Evolutionary conservation across 2,888 invertebrate genomes (phyloP).

Genomic region (Branchinecta sandiegonensis): DNA sequence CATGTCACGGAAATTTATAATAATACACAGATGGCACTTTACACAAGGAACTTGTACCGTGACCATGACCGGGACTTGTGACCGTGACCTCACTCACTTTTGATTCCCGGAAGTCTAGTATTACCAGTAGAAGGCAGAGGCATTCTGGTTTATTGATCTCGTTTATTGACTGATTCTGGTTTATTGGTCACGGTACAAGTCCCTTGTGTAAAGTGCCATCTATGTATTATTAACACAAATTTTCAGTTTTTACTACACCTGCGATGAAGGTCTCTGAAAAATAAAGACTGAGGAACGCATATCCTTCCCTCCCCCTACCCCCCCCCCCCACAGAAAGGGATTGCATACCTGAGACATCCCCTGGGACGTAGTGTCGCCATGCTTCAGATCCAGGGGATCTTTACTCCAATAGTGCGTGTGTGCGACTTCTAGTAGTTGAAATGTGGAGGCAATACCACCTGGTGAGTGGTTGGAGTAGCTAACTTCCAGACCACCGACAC

Average conservation of each 20-base stretch:
- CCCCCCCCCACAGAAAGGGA: neutral
- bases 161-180: too few relatives aligned
- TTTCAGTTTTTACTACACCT: neutral
- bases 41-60: too few relatives aligned
- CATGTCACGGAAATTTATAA: too few relatives aligned
- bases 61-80: too few relatives aligned
- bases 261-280: constrained; percentile 17
- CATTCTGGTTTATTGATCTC: too few relatives aligned
- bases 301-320: neutral
- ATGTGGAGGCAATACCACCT: constrained; percentile 94
- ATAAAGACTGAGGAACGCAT: neutral
- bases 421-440: constrained; percentile 91
- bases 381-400: constrained; percentile 47
- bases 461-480: constrained; percentile 84
- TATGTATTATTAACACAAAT: too few relatives aligned
- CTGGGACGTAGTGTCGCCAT: constrained; percentile 30
- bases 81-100: too few relatives aligned
- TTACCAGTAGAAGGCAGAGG: too few relatives aligned
- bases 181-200: too few relatives aligned
- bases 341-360: constrained; percentile 37
- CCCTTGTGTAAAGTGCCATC: too few relatives aligned
- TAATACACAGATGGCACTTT: too few relatives aligned
- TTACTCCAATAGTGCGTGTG: constrained; percentile 97
- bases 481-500: constrained; percentile 75
- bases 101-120: too few relatives aligned